A percentile compares a stretch with the other conserved stretches of the same genome.
phyloP scores from a whole-genome alignment of 2,113 vertebrate species.

The Lucifuga dentata region DNA sequence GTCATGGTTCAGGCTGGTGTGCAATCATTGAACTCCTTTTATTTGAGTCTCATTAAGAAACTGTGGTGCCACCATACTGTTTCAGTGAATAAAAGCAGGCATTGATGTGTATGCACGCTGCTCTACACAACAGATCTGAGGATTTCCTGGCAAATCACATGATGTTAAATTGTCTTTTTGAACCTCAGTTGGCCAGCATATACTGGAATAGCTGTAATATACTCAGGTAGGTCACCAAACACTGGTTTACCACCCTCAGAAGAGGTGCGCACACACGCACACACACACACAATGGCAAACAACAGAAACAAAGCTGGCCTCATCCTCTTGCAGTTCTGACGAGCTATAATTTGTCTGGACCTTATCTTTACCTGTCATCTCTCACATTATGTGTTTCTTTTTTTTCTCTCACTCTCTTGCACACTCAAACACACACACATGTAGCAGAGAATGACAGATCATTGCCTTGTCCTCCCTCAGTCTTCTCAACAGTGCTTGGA shows the following conservation, averaged over 20 bases:
- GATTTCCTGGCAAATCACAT: too few relatives aligned
- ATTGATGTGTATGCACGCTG: too few relatives aligned
- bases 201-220: too few relatives aligned
- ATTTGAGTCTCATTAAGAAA: too few relatives aligned
- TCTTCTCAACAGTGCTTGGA: conserved; percentile 28
- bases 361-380: conserved; percentile 55
- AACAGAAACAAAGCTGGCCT: conserved; percentile 12
- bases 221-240: too few relatives aligned
- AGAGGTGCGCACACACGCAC: too few relatives aligned
- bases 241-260: too few relatives aligned
- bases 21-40: not conserved
- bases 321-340: conserved; percentile 25
- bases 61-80: too few relatives aligned
- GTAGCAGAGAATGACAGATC: conserved; percentile 49
- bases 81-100: not conserved
- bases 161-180: too few relatives aligned
- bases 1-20: not conserved
- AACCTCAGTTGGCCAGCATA: too few relatives aligned
- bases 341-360: conserved; percentile 40
- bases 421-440: not conserved
- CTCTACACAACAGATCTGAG: too few relatives aligned
- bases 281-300: too few relatives aligned
- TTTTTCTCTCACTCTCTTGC: not conserved
- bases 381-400: conserved; percentile 28
- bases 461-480: conserved; percentile 55